Evolutionary conservation across 2,113 vertebrate species (phyloP).

Genomic region (Callionymus lyra): DNA sequence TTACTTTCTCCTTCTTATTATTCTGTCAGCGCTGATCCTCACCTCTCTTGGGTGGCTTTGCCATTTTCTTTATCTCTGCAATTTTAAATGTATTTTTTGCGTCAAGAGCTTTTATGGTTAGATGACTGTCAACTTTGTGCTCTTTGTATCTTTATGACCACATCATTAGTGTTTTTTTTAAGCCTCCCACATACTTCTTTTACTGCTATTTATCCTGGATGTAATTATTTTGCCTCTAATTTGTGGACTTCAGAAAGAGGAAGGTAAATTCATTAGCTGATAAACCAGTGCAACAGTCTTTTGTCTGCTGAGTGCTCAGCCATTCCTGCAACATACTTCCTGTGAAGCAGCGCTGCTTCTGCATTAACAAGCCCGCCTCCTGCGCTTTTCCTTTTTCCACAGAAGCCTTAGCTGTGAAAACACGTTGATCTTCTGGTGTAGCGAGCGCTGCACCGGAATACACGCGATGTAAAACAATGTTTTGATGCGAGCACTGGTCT

Average conservation of each 20-base stretch:
- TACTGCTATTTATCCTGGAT: constrained; percentile 17
- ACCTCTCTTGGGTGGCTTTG: not conserved
- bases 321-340: constrained; percentile 34
- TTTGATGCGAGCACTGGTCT: too few species aligned
- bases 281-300: constrained; percentile 45
- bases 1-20: constrained; percentile 2
- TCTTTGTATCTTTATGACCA: constrained; percentile 1
- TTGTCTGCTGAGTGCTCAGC: constrained; percentile 36
- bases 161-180: constrained; percentile 3
- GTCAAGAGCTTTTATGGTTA: not conserved
- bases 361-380: constrained; percentile 30
- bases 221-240: constrained; percentile 43
- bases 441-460: too few species aligned
- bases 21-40: not conserved
- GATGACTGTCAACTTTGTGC: not conserved
- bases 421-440: constrained; percentile 1
- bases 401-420: not conserved
- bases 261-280: constrained; percentile 51
- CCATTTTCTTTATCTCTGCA: not conserved
- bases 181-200: constrained; percentile 17
- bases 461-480: too few species aligned
- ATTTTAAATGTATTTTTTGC: not conserved
- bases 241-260: constrained; percentile 32
- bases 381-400: constrained; percentile 28
- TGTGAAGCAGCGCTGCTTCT: constrained; percentile 17